Conservation (phyloP, 2,113 vertebrate species). For the Sander vitreus region DNA sequence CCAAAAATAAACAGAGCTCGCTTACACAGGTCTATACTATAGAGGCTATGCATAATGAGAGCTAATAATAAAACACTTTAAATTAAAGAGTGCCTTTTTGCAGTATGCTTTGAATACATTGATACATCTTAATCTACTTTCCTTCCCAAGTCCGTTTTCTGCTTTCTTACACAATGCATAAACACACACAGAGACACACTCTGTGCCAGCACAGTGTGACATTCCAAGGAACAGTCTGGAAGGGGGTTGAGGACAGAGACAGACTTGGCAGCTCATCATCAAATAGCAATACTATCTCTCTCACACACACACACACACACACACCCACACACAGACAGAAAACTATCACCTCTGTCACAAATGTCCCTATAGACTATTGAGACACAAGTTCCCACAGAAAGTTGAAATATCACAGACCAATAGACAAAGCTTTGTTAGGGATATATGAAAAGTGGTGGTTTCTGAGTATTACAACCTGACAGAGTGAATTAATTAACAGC, state of each 20-base stretch:
- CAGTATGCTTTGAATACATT: constrained; percentile 12
- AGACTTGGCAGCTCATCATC: constrained; percentile 57
- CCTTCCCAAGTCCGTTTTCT: constrained; percentile 1
- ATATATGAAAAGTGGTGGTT: not conserved
- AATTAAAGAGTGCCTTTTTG: not conserved
- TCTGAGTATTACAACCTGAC: not conserved
- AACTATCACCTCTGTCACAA: constrained; percentile 54
- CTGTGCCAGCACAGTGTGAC: constrained; percentile 68
- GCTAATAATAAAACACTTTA: not conserved
- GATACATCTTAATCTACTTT: not conserved
- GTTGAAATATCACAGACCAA: constrained; percentile 1
- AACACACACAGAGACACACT: constrained; percentile 13
- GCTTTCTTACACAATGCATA: constrained; percentile 24
- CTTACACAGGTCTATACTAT: not conserved
- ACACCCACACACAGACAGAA: constrained; percentile 5
- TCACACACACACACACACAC: not conserved
- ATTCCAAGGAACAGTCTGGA: constrained; percentile 62
- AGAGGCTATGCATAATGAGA: not conserved
- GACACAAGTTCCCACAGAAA: constrained; percentile 19
- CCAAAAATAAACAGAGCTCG: not conserved
- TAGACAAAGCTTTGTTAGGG: not conserved
- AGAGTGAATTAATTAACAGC: not conserved
- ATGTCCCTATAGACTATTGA: constrained; percentile 25
- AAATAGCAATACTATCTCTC: constrained; percentile 45
- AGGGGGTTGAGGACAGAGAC: constrained; percentile 56